Base-by-base conservation (phyloP, 2,888 invertebrate genomes). In the Drosophila hamatofila region DNA sequence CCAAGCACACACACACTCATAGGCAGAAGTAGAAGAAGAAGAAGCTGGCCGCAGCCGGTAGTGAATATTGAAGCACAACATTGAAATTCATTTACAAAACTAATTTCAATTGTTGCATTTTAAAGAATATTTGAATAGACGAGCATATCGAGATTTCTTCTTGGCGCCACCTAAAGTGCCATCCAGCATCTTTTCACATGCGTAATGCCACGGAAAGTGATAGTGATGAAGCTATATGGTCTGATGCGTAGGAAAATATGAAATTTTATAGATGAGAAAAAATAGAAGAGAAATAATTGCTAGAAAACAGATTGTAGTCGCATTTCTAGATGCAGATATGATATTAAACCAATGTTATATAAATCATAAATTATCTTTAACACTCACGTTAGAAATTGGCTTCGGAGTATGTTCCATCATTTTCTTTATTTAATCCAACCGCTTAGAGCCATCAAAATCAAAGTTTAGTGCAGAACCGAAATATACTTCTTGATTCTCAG, bases 61-160 rank as follows among this genome's bases (percentile, higher is more conserved):
- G 84, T 84, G 67, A 83, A 75, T 75, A 80, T 74, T 84, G 68
- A 80, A 86, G 80, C 72, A 75, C 59, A 83, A 79, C 67, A 78
- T 83, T 86, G 77, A 83, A 83, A 86, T 83, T 86, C 87, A 86
- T 83, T 83, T 86, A 84, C 83, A 75, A 83, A 87, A 84, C 84
- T 87, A 83, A 83, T 84, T 87, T 84, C 87, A 84, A 87, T 87
- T 87, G 84, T 87, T 84, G 84, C 87, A 84, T 80, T 87, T 81
- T 71, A 48, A 65, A 69, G 72, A 75, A 75, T 77, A 49, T 75
- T 65, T 63, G 49, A 60, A 16, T 41, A 59, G 52, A 46, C 61
- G 41, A 41, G 57, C 35, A 49, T 70, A 74, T 80, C 55, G 51
- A 81, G 79, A 75, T 83, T 68, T 86, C 83, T 77, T 81, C 60